Evolutionary conservation across 2,888 invertebrate genomes (phyloP).

Genomic region (Melangyna quadrimaculata): DNA sequence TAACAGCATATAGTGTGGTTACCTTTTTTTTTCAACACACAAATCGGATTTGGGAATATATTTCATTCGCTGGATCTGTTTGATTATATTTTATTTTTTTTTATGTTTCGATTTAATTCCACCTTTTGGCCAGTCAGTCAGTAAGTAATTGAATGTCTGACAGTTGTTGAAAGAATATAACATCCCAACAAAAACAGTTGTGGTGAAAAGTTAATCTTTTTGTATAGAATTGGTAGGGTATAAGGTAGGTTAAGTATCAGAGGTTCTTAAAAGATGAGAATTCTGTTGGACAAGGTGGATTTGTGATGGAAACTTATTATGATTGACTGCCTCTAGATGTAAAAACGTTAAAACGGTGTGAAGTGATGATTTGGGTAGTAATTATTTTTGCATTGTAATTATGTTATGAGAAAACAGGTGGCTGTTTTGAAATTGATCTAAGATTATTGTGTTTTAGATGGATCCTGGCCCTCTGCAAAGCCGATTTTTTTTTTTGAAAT

Average conservation of each 20-base stretch:
- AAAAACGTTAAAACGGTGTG: background rate
- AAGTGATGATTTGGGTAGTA: background rate
- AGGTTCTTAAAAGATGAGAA: background rate
- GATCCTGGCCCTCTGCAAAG: too few relatives aligned
- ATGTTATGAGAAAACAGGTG: background rate
- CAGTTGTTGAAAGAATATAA: conserved; percentile 39
- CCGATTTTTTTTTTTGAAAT: too few relatives aligned
- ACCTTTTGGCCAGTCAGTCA: conserved; percentile 18
- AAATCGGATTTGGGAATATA: conserved; percentile 28
- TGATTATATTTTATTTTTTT: conserved; percentile 26
- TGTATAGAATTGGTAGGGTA: too few relatives aligned
- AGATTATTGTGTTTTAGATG: too few relatives aligned
- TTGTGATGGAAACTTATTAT: background rate
- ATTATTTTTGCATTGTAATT: background rate
- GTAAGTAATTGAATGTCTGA: conserved; percentile 33
- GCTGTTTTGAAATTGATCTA: background rate
- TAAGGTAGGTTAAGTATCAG: background rate
- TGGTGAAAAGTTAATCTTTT: conserved; percentile 32
- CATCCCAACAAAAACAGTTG: conserved; percentile 26
- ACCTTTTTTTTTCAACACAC: conserved; percentile 20
- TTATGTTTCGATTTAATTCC: background rate
- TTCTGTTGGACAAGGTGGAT: background rate
- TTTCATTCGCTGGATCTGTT: conserved; percentile 53
- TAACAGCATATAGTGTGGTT: conserved; percentile 4
- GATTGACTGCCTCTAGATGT: background rate